Conservation (phyloP, 2,888 invertebrate genomes). For the Sphaerophoria taeniata region DNA sequence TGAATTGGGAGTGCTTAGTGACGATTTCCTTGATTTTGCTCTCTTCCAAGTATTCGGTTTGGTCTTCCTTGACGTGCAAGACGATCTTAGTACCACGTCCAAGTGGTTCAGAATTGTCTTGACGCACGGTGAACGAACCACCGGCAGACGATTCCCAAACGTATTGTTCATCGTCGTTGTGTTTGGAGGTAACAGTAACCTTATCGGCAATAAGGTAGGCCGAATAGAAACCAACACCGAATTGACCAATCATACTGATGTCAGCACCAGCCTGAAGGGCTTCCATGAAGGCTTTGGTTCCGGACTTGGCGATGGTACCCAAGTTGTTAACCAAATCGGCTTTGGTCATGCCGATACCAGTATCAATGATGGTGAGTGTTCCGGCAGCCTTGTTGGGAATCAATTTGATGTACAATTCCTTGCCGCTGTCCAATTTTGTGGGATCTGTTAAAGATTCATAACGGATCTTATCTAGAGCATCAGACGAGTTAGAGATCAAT, state of each 20-base stretch:
- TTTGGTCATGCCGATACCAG: conserved; percentile 99
- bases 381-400: conserved; percentile 98
- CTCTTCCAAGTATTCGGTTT: conserved; percentile 97
- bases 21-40: conserved; percentile 97
- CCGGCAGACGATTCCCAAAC: conserved; percentile 99
- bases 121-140: conserved; percentile 96
- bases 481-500: conserved; percentile 99
- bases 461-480: conserved; percentile 95
- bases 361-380: conserved; percentile 97
- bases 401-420: conserved; percentile 97
- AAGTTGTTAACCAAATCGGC: conserved; percentile 99
- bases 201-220: conserved; percentile 98
- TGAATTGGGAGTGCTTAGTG: conserved; percentile 99
- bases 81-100: conserved; percentile 90
- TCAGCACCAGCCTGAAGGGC: conserved; percentile 99
- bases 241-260: conserved; percentile 99
- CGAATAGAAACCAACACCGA: conserved; percentile 99
- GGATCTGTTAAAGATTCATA: conserved; percentile 99
- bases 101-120: conserved; percentile 91
- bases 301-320: conserved; percentile 99
- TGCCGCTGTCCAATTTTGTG: conserved; percentile 94
- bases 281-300: conserved; percentile 99
- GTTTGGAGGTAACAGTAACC: conserved; percentile 96
- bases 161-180: conserved; percentile 99
- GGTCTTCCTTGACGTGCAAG: conserved; percentile 94